A percentile compares a stretch with the other conserved stretches of the same genome.
phyloP scores from a whole-genome alignment of 2,113 vertebrate genomes.

The Chascanopsetta lugubris region DNA sequence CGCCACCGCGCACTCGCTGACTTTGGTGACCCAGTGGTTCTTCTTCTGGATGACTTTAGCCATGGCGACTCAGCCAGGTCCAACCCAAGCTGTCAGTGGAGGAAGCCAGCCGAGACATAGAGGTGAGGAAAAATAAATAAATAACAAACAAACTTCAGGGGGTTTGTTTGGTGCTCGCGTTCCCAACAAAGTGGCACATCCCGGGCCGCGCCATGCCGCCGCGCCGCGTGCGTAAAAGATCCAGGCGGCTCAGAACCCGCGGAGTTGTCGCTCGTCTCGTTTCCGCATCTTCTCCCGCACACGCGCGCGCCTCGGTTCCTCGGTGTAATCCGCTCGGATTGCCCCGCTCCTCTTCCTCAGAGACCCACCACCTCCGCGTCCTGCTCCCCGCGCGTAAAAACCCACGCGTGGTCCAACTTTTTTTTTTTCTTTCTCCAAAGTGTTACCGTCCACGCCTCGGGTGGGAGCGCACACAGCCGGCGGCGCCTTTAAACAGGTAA shows the following conservation, averaged over 20 bases:
- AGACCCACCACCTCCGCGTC: slow-evolving; percentile 8
- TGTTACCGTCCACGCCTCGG: not conserved
- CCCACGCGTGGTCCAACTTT: no score
- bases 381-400: not conserved
- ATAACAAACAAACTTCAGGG: slow-evolving; percentile 68
- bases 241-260: slow-evolving; percentile 37
- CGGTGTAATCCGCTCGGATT: slow-evolving; percentile 41
- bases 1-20: slow-evolving; percentile 84
- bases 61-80: slow-evolving; percentile 81
- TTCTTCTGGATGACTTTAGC: slow-evolving; percentile 90
- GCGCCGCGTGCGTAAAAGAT: not conserved
- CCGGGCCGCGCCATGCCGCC: slow-evolving; percentile 42
- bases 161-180: slow-evolving; percentile 28
- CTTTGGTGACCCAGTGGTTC: slow-evolving; percentile 90
- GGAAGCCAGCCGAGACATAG: slow-evolving; percentile 44
- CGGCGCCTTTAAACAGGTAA: slow-evolving; percentile 87
- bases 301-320: slow-evolving; percentile 41
- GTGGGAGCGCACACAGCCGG: slow-evolving; percentile 37
- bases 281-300: slow-evolving; percentile 64
- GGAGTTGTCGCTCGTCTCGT: slow-evolving; percentile 46
- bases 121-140: no score
- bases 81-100: slow-evolving; percentile 35
- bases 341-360: slow-evolving; percentile 26
- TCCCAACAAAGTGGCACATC: slow-evolving; percentile 46
- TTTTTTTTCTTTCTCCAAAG: slow-evolving; percentile 41